Base-by-base conservation (phyloP, 2,113 vertebrate genomes). In the Menidia beryllina region DNA sequence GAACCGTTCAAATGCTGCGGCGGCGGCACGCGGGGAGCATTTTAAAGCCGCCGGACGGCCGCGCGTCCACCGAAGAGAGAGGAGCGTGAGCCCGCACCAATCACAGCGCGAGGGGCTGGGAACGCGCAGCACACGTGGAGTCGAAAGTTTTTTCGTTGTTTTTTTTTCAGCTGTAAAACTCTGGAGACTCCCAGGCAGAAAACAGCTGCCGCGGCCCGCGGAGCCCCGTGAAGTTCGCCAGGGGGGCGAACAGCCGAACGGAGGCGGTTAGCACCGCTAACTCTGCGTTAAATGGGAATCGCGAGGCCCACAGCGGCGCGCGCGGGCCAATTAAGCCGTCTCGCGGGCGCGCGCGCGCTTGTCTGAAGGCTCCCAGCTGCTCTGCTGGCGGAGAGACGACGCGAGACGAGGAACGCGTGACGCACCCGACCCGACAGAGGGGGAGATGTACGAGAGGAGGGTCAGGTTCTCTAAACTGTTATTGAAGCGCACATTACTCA, bases 291-390 rank as follows among this genome's bases (percentile, higher is more conserved):
- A n/a, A n/a, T n/a, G n/a, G n/a, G n/a, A n/a, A n/a, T n/a, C n/a
- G n/a, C n/a, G n/a, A n/a, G n/a, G n/a, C n/a, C n/a, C n/a, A n/a
- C n/a, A n/a, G n/a, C n/a, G n/a, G n/a, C n/a, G n/a, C n/a, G n/a
- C n/a, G n/a, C n/a, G n/a, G n/a, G n/a, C 75, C 63, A 76, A 82
- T 87, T 82, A 81, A 55, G n/a, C n/a, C n/a, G n/a, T n/a, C 52
- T 15, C 17, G 2, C 7, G 17, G 34, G 26, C 9, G 62, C 20
- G 51, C 41, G 76, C 62, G 69, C 34, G 65, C 60, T 49, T 41
- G 67, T 65, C 3, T 72, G 77, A 75, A 45, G 27, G 50, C 63
- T 58, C 68, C 52, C 85, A 85, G 85, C 83, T 89, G 85, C 76
- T 74, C 60, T 63, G 45, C 53, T 77, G 54, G 75, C 77, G 56